These are phyloP conservation scores for Polietes domitor DNA, from an alignment of 2,888 invertebrate genomes.

Conservation along the genomic window DNA sequence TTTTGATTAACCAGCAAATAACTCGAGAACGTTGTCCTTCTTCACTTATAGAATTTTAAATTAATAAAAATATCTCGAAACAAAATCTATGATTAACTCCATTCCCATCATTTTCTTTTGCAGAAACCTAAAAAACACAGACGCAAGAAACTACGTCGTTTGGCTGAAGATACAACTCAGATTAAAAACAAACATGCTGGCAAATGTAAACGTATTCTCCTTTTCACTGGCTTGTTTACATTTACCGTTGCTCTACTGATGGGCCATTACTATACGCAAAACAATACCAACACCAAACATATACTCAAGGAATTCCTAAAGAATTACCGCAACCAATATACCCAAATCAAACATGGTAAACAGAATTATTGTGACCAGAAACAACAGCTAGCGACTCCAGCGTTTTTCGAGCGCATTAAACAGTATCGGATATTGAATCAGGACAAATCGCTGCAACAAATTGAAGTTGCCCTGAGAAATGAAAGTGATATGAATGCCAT, in stretches of 20 bases:
- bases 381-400: constrained; percentile 57
- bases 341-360: constrained; percentile 74
- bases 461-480: constrained; percentile 71
- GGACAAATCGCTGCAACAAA: constrained; percentile 70
- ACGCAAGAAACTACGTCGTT: constrained; percentile 64
- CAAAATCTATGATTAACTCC: not conserved
- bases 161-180: constrained; percentile 37
- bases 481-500: constrained; percentile 70
- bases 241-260: constrained; percentile 50
- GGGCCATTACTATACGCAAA: constrained; percentile 57
- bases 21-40: no score
- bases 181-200: not conserved
- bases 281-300: constrained; percentile 47
- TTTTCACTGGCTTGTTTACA: constrained; percentile 42
- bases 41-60: no score
- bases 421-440: constrained; percentile 70
- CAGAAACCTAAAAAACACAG: constrained; percentile 49
- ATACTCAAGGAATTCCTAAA: constrained; percentile 61
- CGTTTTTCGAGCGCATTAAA: constrained; percentile 68
- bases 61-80: no score
- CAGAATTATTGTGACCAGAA: constrained; percentile 74
- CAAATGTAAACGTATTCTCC: constrained; percentile 55
- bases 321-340: constrained; percentile 74
- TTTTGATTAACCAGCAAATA: no score
- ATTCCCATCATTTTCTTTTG: constrained; percentile 8